phyloP scores from a whole-genome alignment of 1,140 invertebrate genomes.

The Pogonus chalceus region DNA sequence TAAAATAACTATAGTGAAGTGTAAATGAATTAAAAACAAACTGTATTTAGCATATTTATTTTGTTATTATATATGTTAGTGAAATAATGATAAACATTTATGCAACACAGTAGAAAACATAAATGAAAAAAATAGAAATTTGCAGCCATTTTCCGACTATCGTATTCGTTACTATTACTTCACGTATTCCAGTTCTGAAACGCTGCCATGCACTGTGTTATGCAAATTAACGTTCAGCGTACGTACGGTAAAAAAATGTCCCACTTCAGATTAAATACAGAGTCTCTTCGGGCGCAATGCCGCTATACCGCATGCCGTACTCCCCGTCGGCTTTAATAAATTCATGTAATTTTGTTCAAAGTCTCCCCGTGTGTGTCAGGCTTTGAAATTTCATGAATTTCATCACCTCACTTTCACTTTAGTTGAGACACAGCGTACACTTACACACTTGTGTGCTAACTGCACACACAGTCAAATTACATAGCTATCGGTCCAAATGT shows the following conservation, averaged over 20 bases:
- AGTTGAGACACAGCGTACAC: not conserved
- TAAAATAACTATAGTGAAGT: no score
- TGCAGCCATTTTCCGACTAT: no score
- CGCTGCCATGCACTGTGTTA: not conserved
- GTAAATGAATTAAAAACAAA: no score
- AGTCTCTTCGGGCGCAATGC: not conserved
- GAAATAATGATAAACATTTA: no score
- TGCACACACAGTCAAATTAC: not conserved
- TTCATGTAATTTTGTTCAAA: slow-evolving; percentile 1
- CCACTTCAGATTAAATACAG: slow-evolving; percentile 1
- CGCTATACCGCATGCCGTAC: not conserved
- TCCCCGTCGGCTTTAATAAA: not conserved
- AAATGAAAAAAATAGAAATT: no score
- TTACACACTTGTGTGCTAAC: not conserved
- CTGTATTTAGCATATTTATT: no score
- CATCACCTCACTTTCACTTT: not conserved
- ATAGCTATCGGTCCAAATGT: not conserved
- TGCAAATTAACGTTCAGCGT: not conserved
- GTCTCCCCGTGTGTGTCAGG: not conserved
- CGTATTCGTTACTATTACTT: no score
- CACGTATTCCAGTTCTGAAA: no score
- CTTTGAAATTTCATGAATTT: not conserved
- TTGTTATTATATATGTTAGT: no score
- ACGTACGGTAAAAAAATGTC: not conserved
- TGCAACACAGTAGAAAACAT: no score